Evolutionary conservation across 2,888 invertebrate genomes (phyloP), one percentile per base, ranked within the genome.

Genomic region (Eudasyphora cyanicolor): DNA sequence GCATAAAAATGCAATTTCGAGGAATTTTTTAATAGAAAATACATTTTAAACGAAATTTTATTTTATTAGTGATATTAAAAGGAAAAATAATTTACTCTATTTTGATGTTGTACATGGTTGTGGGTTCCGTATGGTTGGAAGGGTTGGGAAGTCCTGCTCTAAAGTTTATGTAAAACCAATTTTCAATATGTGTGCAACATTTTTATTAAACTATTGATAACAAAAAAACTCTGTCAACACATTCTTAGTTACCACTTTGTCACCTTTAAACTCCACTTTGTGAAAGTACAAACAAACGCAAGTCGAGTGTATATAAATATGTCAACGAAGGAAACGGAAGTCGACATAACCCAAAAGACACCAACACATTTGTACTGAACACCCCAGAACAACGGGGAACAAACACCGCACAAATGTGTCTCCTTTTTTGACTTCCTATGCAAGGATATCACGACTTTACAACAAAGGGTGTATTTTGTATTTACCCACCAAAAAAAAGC

Each of bases 361-460:
- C 78, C 57, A 78, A 81, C 84, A 81, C 75, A 81, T 84, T 84
- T 73, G 70, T 35, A 69, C 29, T 32, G 1, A n/a, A 60, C 42
- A 64, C 35, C 49, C n/a, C 8, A 60, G 12, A 64, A 64, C 35
- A 21, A 35, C 35, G 7, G 35, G 67, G 54, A 19, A 60, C 45
- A 77, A n/a, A 75, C 57, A 73, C 60, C 73, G 49, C 54, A 81
- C 84, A 84, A 84, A 79, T 84, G 81, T 84, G 84, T 84, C 78
- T 84, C 76, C 84, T 78, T 79, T n/a, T n/a, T 79, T 76, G 19
- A 76, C 84, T 78, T 84, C 84, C 84, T 84, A 81, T 75, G 67
- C 38, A 38, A 35, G 35, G 35, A 38, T 24, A 81, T 76, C 81
- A 79, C 78, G 79, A 76, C 62, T 62, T 82, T 45, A 35, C 64